Evolutionary conservation across 2,888 invertebrate species (phyloP), one percentile per base, ranked within the genome.

Genomic region (Rhorus exstirpatorius): DNA sequence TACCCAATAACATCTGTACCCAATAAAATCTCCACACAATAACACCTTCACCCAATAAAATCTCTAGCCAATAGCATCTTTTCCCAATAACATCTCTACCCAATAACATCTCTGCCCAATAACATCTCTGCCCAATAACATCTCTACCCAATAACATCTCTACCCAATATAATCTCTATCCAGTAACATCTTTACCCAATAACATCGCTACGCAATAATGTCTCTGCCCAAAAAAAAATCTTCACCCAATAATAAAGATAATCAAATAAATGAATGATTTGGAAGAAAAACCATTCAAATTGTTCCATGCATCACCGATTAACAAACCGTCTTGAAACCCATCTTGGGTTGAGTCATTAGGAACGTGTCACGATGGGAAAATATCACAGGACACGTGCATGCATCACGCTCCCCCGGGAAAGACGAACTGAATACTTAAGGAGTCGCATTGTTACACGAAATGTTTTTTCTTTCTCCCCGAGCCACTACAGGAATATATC

Each of bases 401-500:
- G 35, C 61, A 65, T 70, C 70, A 31, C 35, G 24, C 26, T 58
- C 12, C 76, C 14, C 70, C 75, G 74, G 76, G 46, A 80, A 83
- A 83, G 74, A 80, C 85, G 87, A 84, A 80, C 76, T 53, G 89
- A 89, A 90, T 90, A 87, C 87, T 84, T 83, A 87, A 89, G 58
- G 76, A 86, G 88, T 75, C 79, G 88, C 89, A 89, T 89, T 89
- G 89, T 86, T 87, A 84, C 86, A 85, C 85, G 85, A 88, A 89
- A 86, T 87, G 84, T 86, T 87, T 85, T 75, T 88, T 88, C 87
- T 86, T 86, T 84, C 1, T 85, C 84, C 79, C 74, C 51, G 65
- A 58, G 41, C 67, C 46, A 31, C 53, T 31, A 14, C n/a, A 51
- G 41, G 63, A 41, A 41, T 63, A 63, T 38, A 19, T 72, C 60